Conservation (phyloP, 2,113 vertebrate species). For the Onychorhynchus coronatus region DNA sequence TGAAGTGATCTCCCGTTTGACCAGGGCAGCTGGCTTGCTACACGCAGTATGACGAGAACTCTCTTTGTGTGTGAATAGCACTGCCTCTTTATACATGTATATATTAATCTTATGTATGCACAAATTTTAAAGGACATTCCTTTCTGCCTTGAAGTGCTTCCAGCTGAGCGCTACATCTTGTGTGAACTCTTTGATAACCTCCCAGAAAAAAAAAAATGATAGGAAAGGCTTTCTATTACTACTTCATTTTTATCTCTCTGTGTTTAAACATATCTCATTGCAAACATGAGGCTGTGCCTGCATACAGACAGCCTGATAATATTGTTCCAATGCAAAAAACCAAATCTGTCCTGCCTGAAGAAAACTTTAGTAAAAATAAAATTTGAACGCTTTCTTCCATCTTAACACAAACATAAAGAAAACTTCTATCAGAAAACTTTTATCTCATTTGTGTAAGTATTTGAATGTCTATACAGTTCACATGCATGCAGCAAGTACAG, state of each 20-base stretch:
- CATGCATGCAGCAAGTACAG: not conserved
- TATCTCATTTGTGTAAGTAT: not conserved
- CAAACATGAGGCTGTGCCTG: not conserved
- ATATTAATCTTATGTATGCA: accelerated
- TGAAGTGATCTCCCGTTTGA: not conserved
- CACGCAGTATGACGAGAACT: accelerated
- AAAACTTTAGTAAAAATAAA: not conserved
- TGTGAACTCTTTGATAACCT: not conserved
- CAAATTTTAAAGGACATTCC: not conserved
- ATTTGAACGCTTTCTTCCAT: accelerated
- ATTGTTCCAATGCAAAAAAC: not conserved
- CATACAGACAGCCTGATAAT: not conserved
- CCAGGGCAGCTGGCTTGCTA: not conserved
- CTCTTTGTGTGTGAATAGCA: accelerated
- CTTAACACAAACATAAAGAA: not conserved
- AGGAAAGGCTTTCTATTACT: not conserved
- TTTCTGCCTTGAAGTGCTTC: not conserved
- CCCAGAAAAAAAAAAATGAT: not conserved
- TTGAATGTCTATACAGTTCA: accelerated
- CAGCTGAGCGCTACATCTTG: not conserved
- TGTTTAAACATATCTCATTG: accelerated
- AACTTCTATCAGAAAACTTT: not conserved
- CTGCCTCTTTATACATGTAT: accelerated
- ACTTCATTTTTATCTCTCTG: accelerated
- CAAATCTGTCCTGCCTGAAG: not conserved